Percentiles rank a stretch among this genome's conserved stretches.
Evolutionary conservation across 1,140 invertebrate genomes (phyloP).

Genomic region (Caenorhabditis latens): DNA sequence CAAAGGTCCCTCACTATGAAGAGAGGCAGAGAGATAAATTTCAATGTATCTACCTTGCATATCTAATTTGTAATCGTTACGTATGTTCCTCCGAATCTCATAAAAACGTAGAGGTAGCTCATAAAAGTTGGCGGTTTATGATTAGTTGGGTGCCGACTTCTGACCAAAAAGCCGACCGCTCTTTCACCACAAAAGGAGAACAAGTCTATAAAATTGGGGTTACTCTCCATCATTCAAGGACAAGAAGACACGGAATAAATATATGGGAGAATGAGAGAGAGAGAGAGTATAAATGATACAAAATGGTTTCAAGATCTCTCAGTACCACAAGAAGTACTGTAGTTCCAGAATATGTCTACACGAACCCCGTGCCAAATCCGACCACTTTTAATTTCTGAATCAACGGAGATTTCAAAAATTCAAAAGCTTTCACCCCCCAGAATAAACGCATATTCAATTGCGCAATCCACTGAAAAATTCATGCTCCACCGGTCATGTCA

Average conservation of each 20-base stretch:
- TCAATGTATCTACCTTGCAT: background rate
- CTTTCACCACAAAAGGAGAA: slow-evolving; percentile 5
- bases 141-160: slow-evolving; percentile 9
- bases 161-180: background rate
- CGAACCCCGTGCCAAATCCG: too few species aligned
- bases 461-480: slow-evolving; percentile 21
- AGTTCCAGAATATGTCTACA: too few species aligned
- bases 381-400: too few species aligned
- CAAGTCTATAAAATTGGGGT: slow-evolving; percentile 35
- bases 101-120: slow-evolving; percentile 30
- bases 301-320: too few species aligned
- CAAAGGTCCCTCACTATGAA: background rate
- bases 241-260: background rate
- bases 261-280: background rate
- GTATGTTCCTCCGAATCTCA: background rate
- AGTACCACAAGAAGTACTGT: too few species aligned
- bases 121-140: slow-evolving; percentile 49
- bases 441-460: background rate
- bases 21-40: background rate
- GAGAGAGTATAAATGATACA: too few species aligned
- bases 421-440: background rate
- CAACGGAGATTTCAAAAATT: background rate
- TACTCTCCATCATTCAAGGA: background rate
- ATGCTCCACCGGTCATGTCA: slow-evolving; percentile 22
- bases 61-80: slow-evolving; percentile 39